Percentiles rank a stretch among this genome's conserved stretches.
Evolutionary conservation across 2,888 invertebrate species (phyloP).

Genomic region (Platycnemis pennipes): DNA sequence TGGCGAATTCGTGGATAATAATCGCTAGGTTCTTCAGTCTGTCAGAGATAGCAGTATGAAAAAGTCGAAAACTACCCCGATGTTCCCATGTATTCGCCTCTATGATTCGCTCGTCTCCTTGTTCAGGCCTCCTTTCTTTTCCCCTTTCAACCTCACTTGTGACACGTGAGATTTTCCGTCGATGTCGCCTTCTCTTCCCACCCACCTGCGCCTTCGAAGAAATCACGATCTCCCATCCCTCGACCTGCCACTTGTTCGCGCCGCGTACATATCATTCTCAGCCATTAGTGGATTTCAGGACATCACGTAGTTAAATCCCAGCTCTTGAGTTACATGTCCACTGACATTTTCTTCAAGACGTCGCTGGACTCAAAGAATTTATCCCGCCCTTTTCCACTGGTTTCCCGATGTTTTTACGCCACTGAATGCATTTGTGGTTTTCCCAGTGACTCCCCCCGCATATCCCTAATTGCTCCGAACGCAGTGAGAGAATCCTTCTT

Average conservation of each 20-base stretch:
- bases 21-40: too few relatives aligned
- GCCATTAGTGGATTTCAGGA: conserved; percentile 16
- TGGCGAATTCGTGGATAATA: too few relatives aligned
- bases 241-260: background rate
- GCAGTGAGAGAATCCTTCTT: background rate
- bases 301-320: background rate
- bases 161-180: background rate
- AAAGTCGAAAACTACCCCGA: too few relatives aligned
- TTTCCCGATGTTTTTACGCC: background rate
- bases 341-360: background rate
- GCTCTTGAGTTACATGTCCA: background rate
- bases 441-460: background rate
- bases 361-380: background rate
- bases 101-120: background rate
- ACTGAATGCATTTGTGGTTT: background rate
- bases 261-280: background rate
- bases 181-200: background rate
- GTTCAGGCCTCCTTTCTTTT: too few relatives aligned
- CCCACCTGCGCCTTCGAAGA: background rate
- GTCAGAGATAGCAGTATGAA: too few relatives aligned
- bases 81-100: too few relatives aligned
- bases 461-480: background rate
- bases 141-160: background rate
- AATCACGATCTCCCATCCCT: background rate
- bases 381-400: background rate